A percentile compares a stretch with the other conserved stretches of the same genome.
Evolutionary conservation across 2,113 vertebrate species (phyloP).

Genomic region (Galeopterus variegatus): DNA sequence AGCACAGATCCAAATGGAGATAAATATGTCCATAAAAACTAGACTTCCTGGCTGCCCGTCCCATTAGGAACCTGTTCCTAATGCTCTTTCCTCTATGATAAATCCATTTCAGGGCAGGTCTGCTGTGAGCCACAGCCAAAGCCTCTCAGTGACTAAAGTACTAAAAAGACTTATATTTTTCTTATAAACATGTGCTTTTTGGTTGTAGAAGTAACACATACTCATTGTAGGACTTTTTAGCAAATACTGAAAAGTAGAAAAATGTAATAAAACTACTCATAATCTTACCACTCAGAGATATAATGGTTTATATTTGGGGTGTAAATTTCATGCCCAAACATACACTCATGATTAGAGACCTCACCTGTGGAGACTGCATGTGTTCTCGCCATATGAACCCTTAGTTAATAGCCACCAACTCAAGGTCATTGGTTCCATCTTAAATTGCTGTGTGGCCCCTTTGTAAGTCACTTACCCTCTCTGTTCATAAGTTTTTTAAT

Average conservation of each 20-base stretch:
- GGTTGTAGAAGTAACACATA: not conserved
- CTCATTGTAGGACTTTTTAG: constrained; percentile 2
- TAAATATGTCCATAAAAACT: not conserved
- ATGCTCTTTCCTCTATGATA: accelerated
- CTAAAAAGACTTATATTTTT: not conserved
- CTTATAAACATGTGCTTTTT: not conserved
- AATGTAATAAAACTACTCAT: not conserved
- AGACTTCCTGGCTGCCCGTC: not conserved
- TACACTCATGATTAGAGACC: not conserved
- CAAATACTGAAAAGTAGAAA: not conserved
- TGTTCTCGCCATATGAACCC: not conserved
- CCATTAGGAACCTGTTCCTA: not conserved
- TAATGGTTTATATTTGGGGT: not conserved
- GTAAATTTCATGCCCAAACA: not conserved
- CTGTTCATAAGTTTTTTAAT: not conserved
- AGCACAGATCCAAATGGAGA: not conserved
- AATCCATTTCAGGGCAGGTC: not conserved
- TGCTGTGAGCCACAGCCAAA: not conserved
- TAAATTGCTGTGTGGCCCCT: not conserved
- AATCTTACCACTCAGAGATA: not conserved
- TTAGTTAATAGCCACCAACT: not conserved
- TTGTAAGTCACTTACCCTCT: not conserved
- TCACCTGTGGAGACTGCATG: not conserved
- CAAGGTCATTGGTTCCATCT: not conserved
- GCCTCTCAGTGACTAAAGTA: not conserved